These are phyloP conservation scores for Rhinichthys osculus DNA, from an alignment of 2,797 vertebrate genomes.

Conservation along the genomic window DNA sequence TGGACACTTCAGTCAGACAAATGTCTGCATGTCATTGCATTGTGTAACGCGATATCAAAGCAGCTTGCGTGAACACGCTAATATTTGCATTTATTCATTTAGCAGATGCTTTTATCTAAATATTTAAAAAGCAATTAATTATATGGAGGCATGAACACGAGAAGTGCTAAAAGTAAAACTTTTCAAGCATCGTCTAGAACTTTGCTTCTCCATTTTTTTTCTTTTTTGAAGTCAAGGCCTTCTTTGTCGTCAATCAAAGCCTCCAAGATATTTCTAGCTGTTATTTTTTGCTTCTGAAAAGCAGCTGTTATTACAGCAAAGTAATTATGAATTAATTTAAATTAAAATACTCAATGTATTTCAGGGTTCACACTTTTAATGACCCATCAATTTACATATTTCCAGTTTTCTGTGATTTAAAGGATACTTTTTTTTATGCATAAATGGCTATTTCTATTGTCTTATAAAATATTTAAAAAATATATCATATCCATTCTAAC, in stretches of 20 bases:
- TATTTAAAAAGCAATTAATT: background rate
- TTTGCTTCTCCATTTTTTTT: background rate
- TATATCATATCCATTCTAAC: background rate
- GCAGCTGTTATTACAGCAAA: background rate
- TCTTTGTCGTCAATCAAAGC: background rate
- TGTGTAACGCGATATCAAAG: slow-evolving; percentile 12
- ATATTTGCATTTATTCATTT: slow-evolving; percentile 2
- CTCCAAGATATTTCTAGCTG: background rate
- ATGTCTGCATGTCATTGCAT: background rate
- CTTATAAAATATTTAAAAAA: background rate
- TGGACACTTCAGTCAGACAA: background rate
- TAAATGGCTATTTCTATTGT: background rate
- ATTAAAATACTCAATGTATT: background rate
- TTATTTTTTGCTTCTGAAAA: too few relatives aligned
- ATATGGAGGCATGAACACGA: background rate
- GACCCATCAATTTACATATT: background rate
- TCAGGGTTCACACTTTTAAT: background rate
- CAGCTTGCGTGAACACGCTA: background rate
- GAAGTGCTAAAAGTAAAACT: background rate
- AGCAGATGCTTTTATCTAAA: background rate
- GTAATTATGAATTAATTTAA: background rate
- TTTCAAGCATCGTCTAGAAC: background rate
- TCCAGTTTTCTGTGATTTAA: background rate
- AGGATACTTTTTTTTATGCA: too few relatives aligned
- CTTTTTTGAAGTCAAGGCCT: background rate